Evolutionary conservation across 1,140 invertebrate species (phyloP).

Genomic region (Philaenus spumarius): DNA sequence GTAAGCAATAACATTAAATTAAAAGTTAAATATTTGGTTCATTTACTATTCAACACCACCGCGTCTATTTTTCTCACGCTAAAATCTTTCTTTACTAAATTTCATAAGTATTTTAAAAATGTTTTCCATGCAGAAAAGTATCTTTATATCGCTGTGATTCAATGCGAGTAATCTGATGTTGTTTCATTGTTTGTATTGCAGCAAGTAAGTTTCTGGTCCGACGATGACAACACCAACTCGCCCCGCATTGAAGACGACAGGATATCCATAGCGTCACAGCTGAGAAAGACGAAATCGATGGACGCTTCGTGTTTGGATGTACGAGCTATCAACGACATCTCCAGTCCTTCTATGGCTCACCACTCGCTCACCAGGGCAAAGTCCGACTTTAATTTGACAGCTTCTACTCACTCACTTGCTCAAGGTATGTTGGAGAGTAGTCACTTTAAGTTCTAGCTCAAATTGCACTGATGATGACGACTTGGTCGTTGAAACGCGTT

Average conservation of each 20-base stretch:
- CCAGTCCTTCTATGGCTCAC: slow-evolving; percentile 32
- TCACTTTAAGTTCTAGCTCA: too few relatives aligned
- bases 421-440: too few relatives aligned
- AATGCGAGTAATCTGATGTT: background rate
- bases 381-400: slow-evolving; percentile 77
- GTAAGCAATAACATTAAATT: too few relatives aligned
- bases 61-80: too few relatives aligned
- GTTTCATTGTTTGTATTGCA: slow-evolving; percentile 35
- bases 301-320: slow-evolving; percentile 80
- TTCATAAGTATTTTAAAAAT: too few relatives aligned
- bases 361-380: slow-evolving; percentile 63
- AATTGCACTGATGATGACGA: too few relatives aligned
- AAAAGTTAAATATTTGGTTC: too few relatives aligned
- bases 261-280: slow-evolving; percentile 57
- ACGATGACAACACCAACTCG: slow-evolving; percentile 59
- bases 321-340: slow-evolving; percentile 56
- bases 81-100: too few relatives aligned
- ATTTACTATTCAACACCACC: too few relatives aligned
- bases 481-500: too few relatives aligned
- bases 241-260: slow-evolving; percentile 52
- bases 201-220: slow-evolving; percentile 69
- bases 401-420: slow-evolving; percentile 50
- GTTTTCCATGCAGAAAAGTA: too few relatives aligned
- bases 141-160: too few relatives aligned
- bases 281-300: slow-evolving; percentile 80